phyloP scores from a whole-genome alignment of 1,140 invertebrate species.

The Polypedilum vanderplanki region DNA sequence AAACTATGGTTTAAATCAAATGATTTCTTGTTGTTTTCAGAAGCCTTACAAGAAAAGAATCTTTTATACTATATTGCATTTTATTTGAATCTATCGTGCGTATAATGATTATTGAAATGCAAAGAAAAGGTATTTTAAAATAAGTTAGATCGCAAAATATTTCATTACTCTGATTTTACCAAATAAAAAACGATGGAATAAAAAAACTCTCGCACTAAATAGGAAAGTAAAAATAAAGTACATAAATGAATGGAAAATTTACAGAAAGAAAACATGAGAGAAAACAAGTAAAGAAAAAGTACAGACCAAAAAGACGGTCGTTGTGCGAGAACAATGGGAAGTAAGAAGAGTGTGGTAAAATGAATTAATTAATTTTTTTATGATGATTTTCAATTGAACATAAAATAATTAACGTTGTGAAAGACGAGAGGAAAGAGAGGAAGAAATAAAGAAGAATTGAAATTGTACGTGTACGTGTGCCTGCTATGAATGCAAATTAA shows the following conservation, averaged over 20 bases:
- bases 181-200: too few species aligned
- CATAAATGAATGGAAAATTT: not conserved
- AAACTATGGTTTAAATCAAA: constrained; percentile 7
- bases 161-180: too few species aligned
- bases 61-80: not conserved
- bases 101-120: not conserved
- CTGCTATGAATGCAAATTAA: not conserved
- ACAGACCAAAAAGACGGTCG: constrained; percentile 14
- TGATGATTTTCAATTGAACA: constrained; percentile 27
- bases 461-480: not conserved
- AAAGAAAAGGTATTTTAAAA: not conserved
- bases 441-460: not conserved
- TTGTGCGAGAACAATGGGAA: constrained; percentile 2
- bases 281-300: constrained; percentile 1
- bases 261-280: not conserved
- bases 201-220: too few species aligned
- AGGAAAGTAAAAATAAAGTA: not conserved
- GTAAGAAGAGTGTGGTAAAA: constrained; percentile 27
- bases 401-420: constrained; percentile 21
- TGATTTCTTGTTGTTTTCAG: not conserved
- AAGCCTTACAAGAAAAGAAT: not conserved
- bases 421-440: not conserved
- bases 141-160: not conserved
- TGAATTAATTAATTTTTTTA: constrained; percentile 29
- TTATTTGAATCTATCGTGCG: constrained; percentile 1